Percentiles rank a stretch among this genome's conserved stretches.
phyloP scores from a whole-genome alignment of 1,140 invertebrate genomes.

The Drosophila tristis region DNA sequence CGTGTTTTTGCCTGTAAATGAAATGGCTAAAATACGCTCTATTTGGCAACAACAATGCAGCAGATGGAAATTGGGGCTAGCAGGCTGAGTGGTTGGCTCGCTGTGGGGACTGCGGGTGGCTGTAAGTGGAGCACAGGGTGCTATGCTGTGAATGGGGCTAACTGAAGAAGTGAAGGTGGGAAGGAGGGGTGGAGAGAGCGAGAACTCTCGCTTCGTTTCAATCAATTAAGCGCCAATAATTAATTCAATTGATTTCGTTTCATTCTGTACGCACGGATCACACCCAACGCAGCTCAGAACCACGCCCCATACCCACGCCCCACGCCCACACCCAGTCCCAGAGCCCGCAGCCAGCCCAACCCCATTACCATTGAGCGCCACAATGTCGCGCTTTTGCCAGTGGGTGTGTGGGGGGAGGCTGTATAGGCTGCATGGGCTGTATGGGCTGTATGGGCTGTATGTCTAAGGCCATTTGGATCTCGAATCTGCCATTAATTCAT shows the following conservation, averaged over 20 bases:
- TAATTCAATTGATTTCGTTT: conserved; percentile 82
- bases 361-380: conserved; percentile 8
- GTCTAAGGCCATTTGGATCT: conserved; percentile 73
- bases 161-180: background rate
- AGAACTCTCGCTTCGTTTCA: conserved; percentile 70
- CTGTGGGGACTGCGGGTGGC: background rate
- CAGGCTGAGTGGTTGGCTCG: background rate
- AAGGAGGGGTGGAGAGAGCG: background rate
- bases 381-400: conserved; percentile 32
- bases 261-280: conserved; percentile 38
- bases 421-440: conserved; percentile 16
- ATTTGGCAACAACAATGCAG: conserved; percentile 76
- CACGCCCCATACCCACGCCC: conserved; percentile 8
- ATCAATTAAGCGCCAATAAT: conserved; percentile 82
- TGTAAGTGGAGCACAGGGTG: conserved; percentile 15
- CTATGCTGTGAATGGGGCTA: conserved; percentile 20
- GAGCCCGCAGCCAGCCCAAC: background rate
- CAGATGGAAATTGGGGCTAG: background rate
- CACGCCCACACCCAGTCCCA: background rate
- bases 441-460: conserved; percentile 21
- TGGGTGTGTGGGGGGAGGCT: background rate
- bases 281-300: background rate
- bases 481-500: conserved; percentile 72
- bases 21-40: conserved; percentile 80
- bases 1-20: conserved; percentile 68